A percentile compares a stretch with the other conserved stretches of the same genome.
phyloP scores from a whole-genome alignment of 1,140 invertebrate species.

The Cydia strobilella region DNA sequence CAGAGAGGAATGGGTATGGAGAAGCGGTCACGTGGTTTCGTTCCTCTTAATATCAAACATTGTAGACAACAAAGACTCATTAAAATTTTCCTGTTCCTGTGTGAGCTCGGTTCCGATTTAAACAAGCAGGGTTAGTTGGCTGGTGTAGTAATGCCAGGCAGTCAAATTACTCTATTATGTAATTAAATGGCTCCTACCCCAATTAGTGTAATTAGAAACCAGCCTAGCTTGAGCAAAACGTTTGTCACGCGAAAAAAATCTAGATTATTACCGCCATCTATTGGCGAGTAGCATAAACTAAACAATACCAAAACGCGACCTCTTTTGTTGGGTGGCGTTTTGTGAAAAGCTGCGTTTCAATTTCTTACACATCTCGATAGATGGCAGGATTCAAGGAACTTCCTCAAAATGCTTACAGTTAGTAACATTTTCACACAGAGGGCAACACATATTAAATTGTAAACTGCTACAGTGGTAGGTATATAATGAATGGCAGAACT shows the following conservation, averaged over 20 bases:
- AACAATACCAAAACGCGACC: neutral
- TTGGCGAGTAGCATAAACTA: neutral
- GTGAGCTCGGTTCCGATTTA: neutral
- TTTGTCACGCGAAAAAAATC: neutral
- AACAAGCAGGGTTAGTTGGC: neutral
- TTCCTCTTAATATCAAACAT: too few species aligned
- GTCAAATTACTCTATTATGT: constrained; percentile 15
- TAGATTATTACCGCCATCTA: constrained; percentile 3
- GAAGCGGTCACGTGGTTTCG: too few species aligned
- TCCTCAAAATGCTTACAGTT: neutral
- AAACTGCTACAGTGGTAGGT: too few species aligned
- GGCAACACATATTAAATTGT: neutral
- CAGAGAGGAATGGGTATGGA: too few species aligned
- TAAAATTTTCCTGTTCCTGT: neutral
- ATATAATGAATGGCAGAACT: too few species aligned
- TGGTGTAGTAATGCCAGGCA: neutral
- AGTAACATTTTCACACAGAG: neutral
- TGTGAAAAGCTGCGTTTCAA: neutral
- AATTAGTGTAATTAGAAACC: constrained; percentile 23
- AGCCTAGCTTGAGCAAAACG: neutral
- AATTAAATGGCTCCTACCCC: constrained; percentile 3
- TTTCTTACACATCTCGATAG: neutral
- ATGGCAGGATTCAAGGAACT: neutral
- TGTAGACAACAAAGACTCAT: neutral
- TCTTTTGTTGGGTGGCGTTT: constrained; percentile 1